Evolutionary conservation across 2,888 invertebrate genomes (phyloP).

Genomic region (Phyllotreta cruciferae): DNA sequence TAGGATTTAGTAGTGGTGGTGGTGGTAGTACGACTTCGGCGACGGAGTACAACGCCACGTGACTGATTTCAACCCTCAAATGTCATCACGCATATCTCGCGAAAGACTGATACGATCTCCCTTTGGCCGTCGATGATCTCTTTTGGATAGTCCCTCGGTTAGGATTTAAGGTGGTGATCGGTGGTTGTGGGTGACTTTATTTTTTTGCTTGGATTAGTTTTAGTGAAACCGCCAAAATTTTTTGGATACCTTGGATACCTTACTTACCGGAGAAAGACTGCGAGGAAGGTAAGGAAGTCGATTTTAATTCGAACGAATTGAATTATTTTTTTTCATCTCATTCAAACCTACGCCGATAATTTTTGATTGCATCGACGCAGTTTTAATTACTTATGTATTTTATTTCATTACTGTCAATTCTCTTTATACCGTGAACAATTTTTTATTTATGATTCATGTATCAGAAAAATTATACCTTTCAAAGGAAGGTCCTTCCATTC

Average conservation of each 20-base stretch:
- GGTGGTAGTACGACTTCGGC: constrained; percentile 28
- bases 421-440: constrained; percentile 9
- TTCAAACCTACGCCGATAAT: neutral
- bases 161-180: constrained; percentile 26
- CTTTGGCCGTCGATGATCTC: constrained; percentile 16
- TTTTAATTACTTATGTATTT: neutral
- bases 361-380: neutral
- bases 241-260: constrained; percentile 56
- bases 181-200: constrained; percentile 40
- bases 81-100: constrained; percentile 4
- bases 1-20: constrained; percentile 37
- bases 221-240: constrained; percentile 51
- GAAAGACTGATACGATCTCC: constrained; percentile 12
- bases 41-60: constrained; percentile 33
- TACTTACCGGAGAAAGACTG: constrained; percentile 50
- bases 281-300: constrained; percentile 47
- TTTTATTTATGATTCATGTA: neutral
- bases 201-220: constrained; percentile 41
- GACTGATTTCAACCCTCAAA: constrained; percentile 30
- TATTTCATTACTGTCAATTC: constrained; percentile 1
- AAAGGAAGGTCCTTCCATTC: too few species aligned
- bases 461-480: too few species aligned
- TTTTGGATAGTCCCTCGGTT: constrained; percentile 21
- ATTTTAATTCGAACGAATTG: too few species aligned
- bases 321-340: neutral